Percentiles rank a stretch among this genome's conserved stretches.
Conservation (phyloP, 2,113 vertebrate genomes). For the Apteryx mantelli region DNA sequence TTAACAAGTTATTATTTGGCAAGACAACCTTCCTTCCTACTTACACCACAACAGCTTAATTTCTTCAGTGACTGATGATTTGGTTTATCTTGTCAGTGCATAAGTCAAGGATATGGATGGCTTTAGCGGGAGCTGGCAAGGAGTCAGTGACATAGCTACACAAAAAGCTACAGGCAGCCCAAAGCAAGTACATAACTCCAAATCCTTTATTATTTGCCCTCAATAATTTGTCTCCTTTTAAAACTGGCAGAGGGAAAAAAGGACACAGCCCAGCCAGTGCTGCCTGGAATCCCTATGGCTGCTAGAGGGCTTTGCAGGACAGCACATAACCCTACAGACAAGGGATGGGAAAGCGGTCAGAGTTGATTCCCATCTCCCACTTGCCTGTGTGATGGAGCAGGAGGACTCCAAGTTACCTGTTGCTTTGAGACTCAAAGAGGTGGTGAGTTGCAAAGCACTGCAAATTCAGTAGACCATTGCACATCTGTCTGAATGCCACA, state of each 20-base stretch:
- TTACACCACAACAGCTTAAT: not conserved
- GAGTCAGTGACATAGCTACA: not conserved
- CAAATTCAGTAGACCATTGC: accelerated
- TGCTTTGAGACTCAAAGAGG: not conserved
- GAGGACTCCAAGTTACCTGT: not conserved
- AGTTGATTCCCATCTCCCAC: not conserved
- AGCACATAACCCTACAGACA: not conserved
- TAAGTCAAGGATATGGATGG: not conserved
- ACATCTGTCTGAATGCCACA: accelerated
- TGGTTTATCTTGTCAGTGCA: not conserved
- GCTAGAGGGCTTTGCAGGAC: not conserved
- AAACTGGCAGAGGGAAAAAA: not conserved
- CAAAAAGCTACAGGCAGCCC: not conserved
- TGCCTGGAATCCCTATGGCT: not conserved
- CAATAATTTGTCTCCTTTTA: not conserved
- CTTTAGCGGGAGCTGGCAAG: not conserved
- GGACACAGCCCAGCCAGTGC: not conserved
- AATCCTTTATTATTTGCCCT: not conserved
- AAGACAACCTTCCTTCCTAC: not conserved
- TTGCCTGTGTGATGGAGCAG: accelerated
- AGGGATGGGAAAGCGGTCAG: not conserved
- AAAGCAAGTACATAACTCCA: not conserved
- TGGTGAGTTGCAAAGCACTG: accelerated
- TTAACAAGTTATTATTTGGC: not conserved
- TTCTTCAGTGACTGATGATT: not conserved